Evolutionary conservation across 2,797 vertebrate species (phyloP), one percentile per base, ranked within the genome.

Genomic region (Hypotaenidia okinawae): DNA sequence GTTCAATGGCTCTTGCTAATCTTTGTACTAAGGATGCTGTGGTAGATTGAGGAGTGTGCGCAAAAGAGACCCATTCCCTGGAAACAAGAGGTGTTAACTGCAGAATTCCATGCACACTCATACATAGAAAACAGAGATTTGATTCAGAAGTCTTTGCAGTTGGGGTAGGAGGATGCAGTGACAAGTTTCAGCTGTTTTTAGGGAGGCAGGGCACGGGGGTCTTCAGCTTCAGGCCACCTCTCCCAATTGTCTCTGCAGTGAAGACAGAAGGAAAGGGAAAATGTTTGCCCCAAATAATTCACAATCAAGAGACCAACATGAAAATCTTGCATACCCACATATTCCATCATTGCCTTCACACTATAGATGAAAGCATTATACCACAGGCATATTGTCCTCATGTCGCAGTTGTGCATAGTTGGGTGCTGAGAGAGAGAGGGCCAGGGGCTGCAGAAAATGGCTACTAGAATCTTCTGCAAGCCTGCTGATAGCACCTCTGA

Each of bases 191-290:
- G 11, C 9, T 74, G 7, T 25, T 66, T 33, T 39, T 9, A 73
- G 8, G 15, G 21, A 61, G 32, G 2, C 3, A 37, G 13, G 5
- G 7, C 5, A 19, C 3, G 23, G 2, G 7, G 14, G 2, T 32
- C 19, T 68, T 58, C 22, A 49, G 24, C 4, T 59, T 83, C 18
- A 51, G 4, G 12, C 0, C 11, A 54, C 4, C 5, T 72, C 32
- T 72, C 21, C n/a, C 1, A 2, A 2, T 74, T 84, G 8, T 18
- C 28, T 68, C 23, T 78, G 4, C 11, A 10, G 0, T 57, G 13
- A 21, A n/a, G 4, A 23, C 43, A 17, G 4, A 78, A 41, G 27
- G 23, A 64, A 89, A n/a, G 5, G 10, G 11, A 77, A 77, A 70
- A 78, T 5, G 2, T 70, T 63, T 32, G 4, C 8, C n/a, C 6